Conservation (phyloP, 2,113 vertebrate genomes). For the Chitala chitala region DNA sequence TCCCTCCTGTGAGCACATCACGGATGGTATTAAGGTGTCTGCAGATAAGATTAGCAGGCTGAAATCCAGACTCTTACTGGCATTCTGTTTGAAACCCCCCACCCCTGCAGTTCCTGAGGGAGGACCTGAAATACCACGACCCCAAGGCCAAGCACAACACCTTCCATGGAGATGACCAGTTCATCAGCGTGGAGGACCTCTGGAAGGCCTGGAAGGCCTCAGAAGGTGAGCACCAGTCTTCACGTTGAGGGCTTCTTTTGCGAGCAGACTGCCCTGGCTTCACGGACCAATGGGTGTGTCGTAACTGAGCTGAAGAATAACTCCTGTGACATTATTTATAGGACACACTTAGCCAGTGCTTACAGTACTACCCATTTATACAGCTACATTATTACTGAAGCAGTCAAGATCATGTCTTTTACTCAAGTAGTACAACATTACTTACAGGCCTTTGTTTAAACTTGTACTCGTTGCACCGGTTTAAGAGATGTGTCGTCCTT, state of each 20-base stretch:
- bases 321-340: not conserved
- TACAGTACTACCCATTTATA: not conserved
- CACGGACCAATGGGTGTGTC: not conserved
- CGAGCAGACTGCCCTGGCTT: too few relatives aligned
- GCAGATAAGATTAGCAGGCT: too few relatives aligned
- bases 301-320: not conserved
- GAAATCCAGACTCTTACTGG: conserved; percentile 4
- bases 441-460: too few relatives aligned
- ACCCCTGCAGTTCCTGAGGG: conserved; percentile 81
- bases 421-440: too few relatives aligned
- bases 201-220: conserved; percentile 94
- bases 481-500: too few relatives aligned
- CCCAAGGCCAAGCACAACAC: conserved; percentile 92
- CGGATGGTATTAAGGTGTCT: too few relatives aligned
- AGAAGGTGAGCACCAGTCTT: conserved; percentile 67
- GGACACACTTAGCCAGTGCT: not conserved
- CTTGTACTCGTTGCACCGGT: too few relatives aligned
- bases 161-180: conserved; percentile 94
- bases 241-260: too few relatives aligned
- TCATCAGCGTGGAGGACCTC: conserved; percentile 94
- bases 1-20: too few relatives aligned
- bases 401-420: too few relatives aligned
- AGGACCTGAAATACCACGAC: conserved; percentile 95
- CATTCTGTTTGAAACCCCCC: conserved; percentile 4
- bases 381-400: not conserved